Percentiles rank a stretch among this genome's conserved stretches.
Evolutionary conservation across 2,888 invertebrate genomes (phyloP).

Genomic region (Pherbina coryleti): DNA sequence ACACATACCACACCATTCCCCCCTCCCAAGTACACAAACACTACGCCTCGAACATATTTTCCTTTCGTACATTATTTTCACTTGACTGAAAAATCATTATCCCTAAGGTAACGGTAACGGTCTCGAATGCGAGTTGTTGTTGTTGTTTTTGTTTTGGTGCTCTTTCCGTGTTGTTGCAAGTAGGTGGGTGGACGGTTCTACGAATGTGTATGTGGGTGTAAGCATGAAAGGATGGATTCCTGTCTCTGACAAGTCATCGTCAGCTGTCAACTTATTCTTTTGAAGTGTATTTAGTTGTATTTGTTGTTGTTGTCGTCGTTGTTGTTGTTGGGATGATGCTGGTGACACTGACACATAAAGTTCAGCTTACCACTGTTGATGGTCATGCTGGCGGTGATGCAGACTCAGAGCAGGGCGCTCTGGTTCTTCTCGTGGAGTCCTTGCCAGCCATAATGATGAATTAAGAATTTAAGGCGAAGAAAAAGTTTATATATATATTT

Average conservation of each 20-base stretch:
- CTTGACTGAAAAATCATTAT: slow-evolving; percentile 65
- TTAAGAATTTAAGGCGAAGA: slow-evolving; percentile 14
- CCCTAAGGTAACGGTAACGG: slow-evolving; percentile 58
- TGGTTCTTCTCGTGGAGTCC: neutral
- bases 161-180: neutral
- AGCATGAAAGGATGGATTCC: slow-evolving; percentile 63
- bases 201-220: slow-evolving; percentile 44
- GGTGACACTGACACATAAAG: slow-evolving; percentile 61
- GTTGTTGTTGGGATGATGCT: slow-evolving; percentile 52
- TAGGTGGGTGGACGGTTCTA: slow-evolving; percentile 7
- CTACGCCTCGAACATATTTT: slow-evolving; percentile 19
- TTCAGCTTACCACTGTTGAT: slow-evolving; percentile 29
- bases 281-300: slow-evolving; percentile 64
- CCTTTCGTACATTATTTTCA: slow-evolving; percentile 56
- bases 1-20: neutral
- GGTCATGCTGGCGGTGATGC: slow-evolving; percentile 19
- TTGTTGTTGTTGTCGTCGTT: slow-evolving; percentile 48
- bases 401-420: neutral
- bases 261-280: slow-evolving; percentile 67
- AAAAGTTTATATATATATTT: slow-evolving; percentile 6
- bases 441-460: slow-evolving; percentile 5
- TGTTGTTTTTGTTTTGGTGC: slow-evolving; percentile 16
- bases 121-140: neutral
- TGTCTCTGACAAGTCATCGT: slow-evolving; percentile 67
- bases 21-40: neutral